Conservation (phyloP, 2,113 vertebrate genomes). For the Tragelaphus scriptus region DNA sequence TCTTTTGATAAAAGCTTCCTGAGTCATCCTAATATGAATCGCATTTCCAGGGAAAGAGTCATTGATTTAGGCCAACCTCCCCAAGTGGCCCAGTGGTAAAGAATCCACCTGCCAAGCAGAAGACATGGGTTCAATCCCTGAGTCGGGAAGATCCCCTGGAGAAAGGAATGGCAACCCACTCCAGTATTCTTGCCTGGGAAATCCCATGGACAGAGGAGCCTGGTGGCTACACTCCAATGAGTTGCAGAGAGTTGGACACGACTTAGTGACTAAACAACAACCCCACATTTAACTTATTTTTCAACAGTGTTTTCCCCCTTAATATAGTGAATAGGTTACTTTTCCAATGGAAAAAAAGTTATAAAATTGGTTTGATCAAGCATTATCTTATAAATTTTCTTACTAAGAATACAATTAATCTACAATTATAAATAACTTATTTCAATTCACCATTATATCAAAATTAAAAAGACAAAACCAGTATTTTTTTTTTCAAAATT, state of each 20-base stretch:
- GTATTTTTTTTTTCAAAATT: background rate
- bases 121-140: background rate
- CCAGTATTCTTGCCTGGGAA: background rate
- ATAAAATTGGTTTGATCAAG: background rate
- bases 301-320: background rate
- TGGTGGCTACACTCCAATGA: background rate
- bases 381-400: background rate
- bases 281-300: background rate
- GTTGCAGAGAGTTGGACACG: background rate
- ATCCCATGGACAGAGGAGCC: background rate
- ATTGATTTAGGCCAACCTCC: background rate
- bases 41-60: background rate
- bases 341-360: background rate
- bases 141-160: background rate
- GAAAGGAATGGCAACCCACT: background rate
- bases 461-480: background rate
- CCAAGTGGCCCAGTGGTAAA: background rate
- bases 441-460: background rate
- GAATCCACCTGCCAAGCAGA: background rate
- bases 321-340: background rate
- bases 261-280: background rate
- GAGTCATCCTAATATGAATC: background rate
- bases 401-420: background rate
- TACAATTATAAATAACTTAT: background rate
- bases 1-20: background rate